These are phyloP conservation scores for Nomada goodeniana DNA, from an alignment of 2,888 invertebrate species.

Conservation along the genomic window DNA sequence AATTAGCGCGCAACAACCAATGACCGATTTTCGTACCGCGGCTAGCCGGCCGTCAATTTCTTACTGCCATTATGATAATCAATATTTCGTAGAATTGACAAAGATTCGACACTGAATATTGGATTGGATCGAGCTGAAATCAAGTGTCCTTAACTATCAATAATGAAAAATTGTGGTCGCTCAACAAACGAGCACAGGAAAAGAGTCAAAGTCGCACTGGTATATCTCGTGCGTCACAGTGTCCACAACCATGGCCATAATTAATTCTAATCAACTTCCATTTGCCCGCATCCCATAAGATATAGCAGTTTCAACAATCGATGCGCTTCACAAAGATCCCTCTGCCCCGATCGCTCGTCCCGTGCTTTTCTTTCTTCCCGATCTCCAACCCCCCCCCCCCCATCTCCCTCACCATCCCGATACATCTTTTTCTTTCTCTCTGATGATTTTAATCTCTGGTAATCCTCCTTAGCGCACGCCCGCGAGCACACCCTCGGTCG, in stretches of 20 bases:
- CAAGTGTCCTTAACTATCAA: too few species aligned
- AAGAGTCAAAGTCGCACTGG: too few species aligned
- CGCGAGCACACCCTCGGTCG: slow-evolving; percentile 68
- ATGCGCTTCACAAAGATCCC: neutral
- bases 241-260: neutral
- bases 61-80: too few species aligned
- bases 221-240: too few species aligned
- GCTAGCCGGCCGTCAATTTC: too few species aligned
- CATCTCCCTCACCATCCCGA: neutral
- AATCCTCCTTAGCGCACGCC: slow-evolving; percentile 74
- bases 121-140: too few species aligned
- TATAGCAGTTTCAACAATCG: slow-evolving; percentile 19
- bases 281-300: slow-evolving; percentile 25
- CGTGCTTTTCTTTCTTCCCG: slow-evolving; percentile 14
- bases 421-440: slow-evolving; percentile 51
- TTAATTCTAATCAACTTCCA: slow-evolving; percentile 40
- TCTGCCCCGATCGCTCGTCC: neutral
- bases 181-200: too few species aligned
- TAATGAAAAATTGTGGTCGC: too few species aligned
- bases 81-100: too few species aligned
- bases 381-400: slow-evolving; percentile 27
- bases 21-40: too few species aligned
- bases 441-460: slow-evolving; percentile 77
- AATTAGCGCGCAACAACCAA: too few species aligned
- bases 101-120: too few species aligned